Percentiles rank a stretch among this genome's conserved stretches.
Evolutionary conservation across 1,140 invertebrate genomes (phyloP).

Genomic region (Glomeris maerens): DNA sequence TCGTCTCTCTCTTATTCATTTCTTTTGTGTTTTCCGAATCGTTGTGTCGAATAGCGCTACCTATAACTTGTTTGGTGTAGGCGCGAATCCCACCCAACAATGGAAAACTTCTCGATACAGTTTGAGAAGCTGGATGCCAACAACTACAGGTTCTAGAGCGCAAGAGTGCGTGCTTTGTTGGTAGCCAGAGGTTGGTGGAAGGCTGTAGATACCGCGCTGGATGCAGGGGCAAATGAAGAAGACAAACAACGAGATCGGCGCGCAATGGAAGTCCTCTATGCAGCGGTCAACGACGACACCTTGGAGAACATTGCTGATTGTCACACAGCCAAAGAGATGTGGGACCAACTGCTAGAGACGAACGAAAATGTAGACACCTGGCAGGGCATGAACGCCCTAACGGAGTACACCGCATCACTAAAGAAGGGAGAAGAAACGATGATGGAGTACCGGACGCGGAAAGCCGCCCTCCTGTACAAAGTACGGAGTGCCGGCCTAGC

Average conservation of each 20-base stretch:
- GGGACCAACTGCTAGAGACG: background rate
- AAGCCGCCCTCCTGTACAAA: no score
- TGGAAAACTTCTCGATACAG: no score
- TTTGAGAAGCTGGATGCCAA: slow-evolving; percentile 1
- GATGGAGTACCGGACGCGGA: no score
- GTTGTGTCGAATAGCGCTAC: no score
- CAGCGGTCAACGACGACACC: background rate
- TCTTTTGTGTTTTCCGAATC: no score
- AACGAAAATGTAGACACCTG: background rate
- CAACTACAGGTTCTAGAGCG: background rate
- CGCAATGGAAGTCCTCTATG: no score
- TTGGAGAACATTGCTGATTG: background rate
- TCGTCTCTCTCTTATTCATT: no score
- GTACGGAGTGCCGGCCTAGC: no score
- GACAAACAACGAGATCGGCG: background rate
- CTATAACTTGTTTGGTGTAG: no score
- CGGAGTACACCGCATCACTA: no score
- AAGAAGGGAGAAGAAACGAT: no score
- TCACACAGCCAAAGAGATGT: background rate
- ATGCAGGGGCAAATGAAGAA: slow-evolving; percentile 1
- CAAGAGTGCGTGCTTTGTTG: background rate
- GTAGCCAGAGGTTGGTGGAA: slow-evolving; percentile 1
- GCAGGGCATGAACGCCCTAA: background rate
- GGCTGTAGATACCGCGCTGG: background rate
- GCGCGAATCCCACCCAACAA: no score